Evolutionary conservation across 2,797 vertebrate genomes (phyloP), one percentile per base, ranked within the genome.

Genomic region (Epinephelus malabaricus): DNA sequence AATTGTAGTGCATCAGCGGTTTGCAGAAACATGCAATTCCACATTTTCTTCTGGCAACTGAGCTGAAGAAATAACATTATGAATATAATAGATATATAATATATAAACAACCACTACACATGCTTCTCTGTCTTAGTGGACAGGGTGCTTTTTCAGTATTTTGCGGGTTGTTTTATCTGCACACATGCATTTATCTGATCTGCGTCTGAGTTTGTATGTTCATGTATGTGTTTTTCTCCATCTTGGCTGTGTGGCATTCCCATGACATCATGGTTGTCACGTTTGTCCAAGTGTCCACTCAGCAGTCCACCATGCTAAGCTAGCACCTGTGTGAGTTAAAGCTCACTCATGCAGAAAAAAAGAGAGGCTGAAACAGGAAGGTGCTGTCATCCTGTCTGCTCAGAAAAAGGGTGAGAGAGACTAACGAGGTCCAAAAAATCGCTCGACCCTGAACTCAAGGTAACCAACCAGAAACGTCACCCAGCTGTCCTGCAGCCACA

Each of bases 251-350:
- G 47, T 53, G 80, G 73, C 78, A 62, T 61, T 66, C 5, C 62
- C 7, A 12, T 88, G 83, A 88, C 85, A 72, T 73, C 67, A 73
- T 19, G 23, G n/a, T 27, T 43, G 46, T 78, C 69, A 47, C 5
- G 46, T 62, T 68, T 27, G 43, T 55, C 46, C 72, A 58, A 70
- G 27, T 79, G 82, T 84, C 71, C 83, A 76, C 72, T 92, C 87
- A 92, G 89, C 91, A 78, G 59, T 76, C 82, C 81, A 67, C 76
- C 89, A 85, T 81, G 88, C 89, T 86, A 88, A 30, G 88, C 78
- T 72, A 64, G 87, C 91, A 89, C 88, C 86, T 92, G 92, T 92
- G 92, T 76, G 74, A 83, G 78, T 53, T 68, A 68, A 77, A 83
- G 70, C 65, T 69, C 50, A 50, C 38, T 63, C 60, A 25, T 50